These are phyloP conservation scores for Apis laboriosa DNA, from an alignment of 1,140 invertebrate species.

Conservation along the genomic window DNA sequence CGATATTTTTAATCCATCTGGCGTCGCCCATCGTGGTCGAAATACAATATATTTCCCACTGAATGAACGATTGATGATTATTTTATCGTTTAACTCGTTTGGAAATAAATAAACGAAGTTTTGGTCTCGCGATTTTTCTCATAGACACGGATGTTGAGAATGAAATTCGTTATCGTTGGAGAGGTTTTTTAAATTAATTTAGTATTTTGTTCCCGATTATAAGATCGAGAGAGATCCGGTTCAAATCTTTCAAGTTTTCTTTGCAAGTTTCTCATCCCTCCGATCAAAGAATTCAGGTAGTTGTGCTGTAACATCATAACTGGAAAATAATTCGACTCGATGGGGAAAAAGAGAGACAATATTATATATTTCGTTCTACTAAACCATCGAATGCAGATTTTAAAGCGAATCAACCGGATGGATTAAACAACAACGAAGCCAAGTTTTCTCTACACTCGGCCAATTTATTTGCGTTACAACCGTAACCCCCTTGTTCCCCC, in stretches of 20 bases:
- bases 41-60: background rate
- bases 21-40: slow-evolving; percentile 12
- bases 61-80: background rate
- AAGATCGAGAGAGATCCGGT: no score
- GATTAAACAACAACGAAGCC: background rate
- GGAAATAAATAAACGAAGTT: no score
- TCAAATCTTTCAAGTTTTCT: no score
- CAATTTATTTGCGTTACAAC: slow-evolving; percentile 4
- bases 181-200: no score
- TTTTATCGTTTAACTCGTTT: no score
- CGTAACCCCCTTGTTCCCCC: background rate
- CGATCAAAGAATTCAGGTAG: no score
- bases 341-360: background rate
- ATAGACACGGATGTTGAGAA: no score
- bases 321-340: background rate
- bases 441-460: background rate
- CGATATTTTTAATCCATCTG: slow-evolving; percentile 12
- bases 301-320: background rate
- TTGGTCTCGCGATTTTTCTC: no score
- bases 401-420: background rate
- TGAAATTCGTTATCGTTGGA: no score
- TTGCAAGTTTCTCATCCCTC: no score
- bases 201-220: no score
- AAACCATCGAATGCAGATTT: background rate
- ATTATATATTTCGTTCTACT: background rate